Evolutionary conservation across 2,113 vertebrate species (phyloP).

Genomic region (Rana temporaria): DNA sequence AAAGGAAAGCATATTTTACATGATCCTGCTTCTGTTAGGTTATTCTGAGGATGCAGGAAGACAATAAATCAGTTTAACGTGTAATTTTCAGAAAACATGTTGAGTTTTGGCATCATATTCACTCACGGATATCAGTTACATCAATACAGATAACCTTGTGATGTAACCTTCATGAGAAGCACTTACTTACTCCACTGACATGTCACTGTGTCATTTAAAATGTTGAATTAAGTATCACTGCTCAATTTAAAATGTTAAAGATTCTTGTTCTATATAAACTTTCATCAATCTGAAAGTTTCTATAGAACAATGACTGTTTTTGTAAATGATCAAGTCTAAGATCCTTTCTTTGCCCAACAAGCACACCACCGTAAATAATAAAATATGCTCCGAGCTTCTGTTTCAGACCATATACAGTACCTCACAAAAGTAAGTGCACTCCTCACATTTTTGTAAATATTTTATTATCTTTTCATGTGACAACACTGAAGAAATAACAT

Average conservation of each 20-base stretch:
- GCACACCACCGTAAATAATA: too few relatives aligned
- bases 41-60: constrained; percentile 20
- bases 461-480: too few relatives aligned
- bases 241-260: background rate
- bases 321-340: too few relatives aligned
- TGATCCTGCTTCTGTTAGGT: background rate
- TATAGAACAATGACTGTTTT: too few relatives aligned
- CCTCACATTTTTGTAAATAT: too few relatives aligned
- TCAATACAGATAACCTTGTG: constrained; percentile 37
- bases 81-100: constrained; percentile 28
- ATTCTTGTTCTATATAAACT: background rate
- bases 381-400: too few relatives aligned
- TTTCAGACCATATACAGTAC: too few relatives aligned
- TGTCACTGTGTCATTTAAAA: constrained; percentile 2
- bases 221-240: background rate
- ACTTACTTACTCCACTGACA: background rate
- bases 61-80: constrained; percentile 13
- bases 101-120: constrained; percentile 14
- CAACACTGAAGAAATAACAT: too few relatives aligned
- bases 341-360: too few relatives aligned
- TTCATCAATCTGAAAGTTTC: too few relatives aligned
- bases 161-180: constrained; percentile 12
- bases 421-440: too few relatives aligned
- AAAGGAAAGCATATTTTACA: constrained; percentile 23
- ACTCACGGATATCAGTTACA: constrained; percentile 16